Evolutionary conservation across 2,888 invertebrate genomes (phyloP).

Genomic region (Drosophila paramelanica): DNA sequence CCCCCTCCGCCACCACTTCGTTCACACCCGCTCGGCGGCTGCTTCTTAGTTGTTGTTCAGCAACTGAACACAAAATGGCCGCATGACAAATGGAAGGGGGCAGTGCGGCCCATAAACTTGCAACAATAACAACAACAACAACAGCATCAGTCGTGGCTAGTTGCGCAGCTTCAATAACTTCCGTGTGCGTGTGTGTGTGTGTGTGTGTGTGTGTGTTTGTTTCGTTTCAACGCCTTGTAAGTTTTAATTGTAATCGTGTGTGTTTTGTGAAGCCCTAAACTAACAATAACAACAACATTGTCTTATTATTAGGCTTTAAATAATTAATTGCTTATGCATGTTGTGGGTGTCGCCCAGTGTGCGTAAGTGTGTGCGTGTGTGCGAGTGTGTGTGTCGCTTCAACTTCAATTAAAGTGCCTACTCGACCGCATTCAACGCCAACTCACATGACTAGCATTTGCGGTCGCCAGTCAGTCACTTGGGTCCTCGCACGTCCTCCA

Average conservation of each 20-base stretch:
- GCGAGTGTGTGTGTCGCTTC: conserved; percentile 7
- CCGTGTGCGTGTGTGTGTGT: conserved; percentile 17
- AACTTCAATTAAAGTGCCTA: conserved; percentile 8
- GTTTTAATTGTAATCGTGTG: conserved; percentile 74
- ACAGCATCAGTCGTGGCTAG: conserved; percentile 38
- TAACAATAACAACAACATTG: conserved; percentile 24
- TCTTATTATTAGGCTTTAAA: conserved; percentile 76
- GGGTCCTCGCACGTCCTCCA: conserved; percentile 22
- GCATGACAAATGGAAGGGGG: conserved; percentile 66
- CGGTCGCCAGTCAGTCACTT: conserved; percentile 51
- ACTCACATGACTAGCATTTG: conserved; percentile 47
- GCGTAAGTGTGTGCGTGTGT: conserved; percentile 6
- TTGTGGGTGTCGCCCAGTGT: conserved; percentile 18
- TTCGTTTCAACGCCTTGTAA: conserved; percentile 75
- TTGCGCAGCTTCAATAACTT: conserved; percentile 59
- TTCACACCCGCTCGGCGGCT: neutral
- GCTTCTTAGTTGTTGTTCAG: conserved; percentile 1
- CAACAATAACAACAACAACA: conserved; percentile 56
- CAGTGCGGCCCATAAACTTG: conserved; percentile 76
- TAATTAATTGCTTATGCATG: conserved; percentile 70
- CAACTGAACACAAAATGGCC: conserved; percentile 52
- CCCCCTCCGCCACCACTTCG: neutral
- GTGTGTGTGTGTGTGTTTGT: conserved; percentile 21
- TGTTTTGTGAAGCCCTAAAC: conserved; percentile 16
- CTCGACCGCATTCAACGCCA: conserved; percentile 15